Conservation (phyloP, 2,888 invertebrate genomes). For the Pyralis farinalis region DNA sequence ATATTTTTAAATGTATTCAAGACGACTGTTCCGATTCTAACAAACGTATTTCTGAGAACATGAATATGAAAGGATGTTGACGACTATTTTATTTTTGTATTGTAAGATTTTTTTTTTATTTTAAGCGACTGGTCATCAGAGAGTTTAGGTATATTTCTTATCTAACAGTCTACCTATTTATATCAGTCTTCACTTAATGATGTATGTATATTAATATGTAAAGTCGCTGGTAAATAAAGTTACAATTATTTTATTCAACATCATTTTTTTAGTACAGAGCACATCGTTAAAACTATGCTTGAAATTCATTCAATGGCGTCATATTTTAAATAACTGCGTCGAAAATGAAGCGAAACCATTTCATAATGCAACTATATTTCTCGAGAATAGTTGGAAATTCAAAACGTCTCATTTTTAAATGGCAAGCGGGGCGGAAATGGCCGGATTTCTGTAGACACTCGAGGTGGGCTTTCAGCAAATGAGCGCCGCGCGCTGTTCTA, state of each 20-base stretch:
- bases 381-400: conserved; percentile 16
- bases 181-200: too few relatives aligned
- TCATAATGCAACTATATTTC: not conserved
- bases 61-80: not conserved
- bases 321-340: too few relatives aligned
- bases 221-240: too few relatives aligned
- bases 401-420: conserved; percentile 37
- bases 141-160: too few relatives aligned
- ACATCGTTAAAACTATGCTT: too few relatives aligned
- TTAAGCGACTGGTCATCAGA: too few relatives aligned
- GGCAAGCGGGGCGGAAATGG: conserved; percentile 45
- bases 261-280: too few relatives aligned
- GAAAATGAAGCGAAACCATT: not conserved
- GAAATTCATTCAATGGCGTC: too few relatives aligned
- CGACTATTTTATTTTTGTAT: not conserved
- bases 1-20: conserved; percentile 16
- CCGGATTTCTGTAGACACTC: conserved; percentile 56
- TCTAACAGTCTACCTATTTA: too few relatives aligned
- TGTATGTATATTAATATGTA: too few relatives aligned
- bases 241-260: too few relatives aligned
- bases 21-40: not conserved
- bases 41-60: not conserved
- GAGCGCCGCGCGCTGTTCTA: conserved; percentile 46
- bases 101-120: too few relatives aligned
- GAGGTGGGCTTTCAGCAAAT: conserved; percentile 66